These are phyloP conservation scores for Pegoplata infirma DNA, from an alignment of 2,888 invertebrate genomes.

Conservation along the genomic window DNA sequence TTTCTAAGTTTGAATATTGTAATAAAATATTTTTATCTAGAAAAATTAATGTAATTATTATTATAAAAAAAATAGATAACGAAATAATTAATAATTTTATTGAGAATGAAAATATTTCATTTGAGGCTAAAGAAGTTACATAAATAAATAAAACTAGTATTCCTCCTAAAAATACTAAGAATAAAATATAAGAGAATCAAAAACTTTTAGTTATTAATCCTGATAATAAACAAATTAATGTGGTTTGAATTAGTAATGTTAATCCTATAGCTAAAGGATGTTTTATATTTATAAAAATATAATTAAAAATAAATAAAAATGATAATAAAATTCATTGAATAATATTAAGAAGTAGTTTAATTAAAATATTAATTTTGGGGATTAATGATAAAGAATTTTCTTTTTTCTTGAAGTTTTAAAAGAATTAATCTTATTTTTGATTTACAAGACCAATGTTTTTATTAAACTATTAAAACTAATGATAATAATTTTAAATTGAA, in stretches of 20 bases:
- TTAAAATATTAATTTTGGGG: conserved; percentile 85
- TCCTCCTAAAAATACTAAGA: conserved; percentile 82
- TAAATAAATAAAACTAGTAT: conserved; percentile 84
- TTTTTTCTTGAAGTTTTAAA: conserved; percentile 83
- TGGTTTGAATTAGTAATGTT: conserved; percentile 80
- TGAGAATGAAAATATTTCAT: conserved; percentile 80
- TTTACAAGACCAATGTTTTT: conserved; percentile 85
- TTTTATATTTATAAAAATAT: conserved; percentile 77
- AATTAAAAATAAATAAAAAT: conserved; percentile 72
- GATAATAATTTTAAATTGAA: conserved; percentile 78
- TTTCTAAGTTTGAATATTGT: conserved; percentile 77
- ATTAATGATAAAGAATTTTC: conserved; percentile 81
- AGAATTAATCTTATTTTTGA: conserved; percentile 80
- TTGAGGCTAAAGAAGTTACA: conserved; percentile 82
- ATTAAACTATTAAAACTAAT: conserved; percentile 84
- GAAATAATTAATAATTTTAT: conserved; percentile 69
- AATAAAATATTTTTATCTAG: conserved; percentile 70
- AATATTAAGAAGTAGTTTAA: conserved; percentile 82
- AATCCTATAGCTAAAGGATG: conserved; percentile 81
- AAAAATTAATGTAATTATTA: conserved; percentile 67
- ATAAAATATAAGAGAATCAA: conserved; percentile 82
- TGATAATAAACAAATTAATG: conserved; percentile 78
- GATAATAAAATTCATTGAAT: conserved; percentile 69
- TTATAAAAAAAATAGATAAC: conserved; percentile 66
- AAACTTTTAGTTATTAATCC: conserved; percentile 79